phyloP scores from a whole-genome alignment of 2,888 invertebrate species.

The Eurytoma californica region DNA sequence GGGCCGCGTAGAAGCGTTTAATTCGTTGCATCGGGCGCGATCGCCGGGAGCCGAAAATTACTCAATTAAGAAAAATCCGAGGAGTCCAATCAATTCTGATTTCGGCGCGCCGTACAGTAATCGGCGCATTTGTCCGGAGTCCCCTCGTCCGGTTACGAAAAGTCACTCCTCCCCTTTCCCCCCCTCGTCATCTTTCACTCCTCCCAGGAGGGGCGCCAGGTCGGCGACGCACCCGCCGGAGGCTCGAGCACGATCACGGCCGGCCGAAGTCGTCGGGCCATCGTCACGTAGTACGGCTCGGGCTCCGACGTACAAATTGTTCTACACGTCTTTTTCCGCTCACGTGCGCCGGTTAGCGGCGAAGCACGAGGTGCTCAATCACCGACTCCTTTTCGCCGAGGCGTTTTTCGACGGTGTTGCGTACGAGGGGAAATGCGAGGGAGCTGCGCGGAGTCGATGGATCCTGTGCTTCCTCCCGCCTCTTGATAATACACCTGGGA shows the following conservation, averaged over 20 bases:
- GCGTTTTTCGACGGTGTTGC: slow-evolving; percentile 5
- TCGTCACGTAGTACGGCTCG: slow-evolving; percentile 37
- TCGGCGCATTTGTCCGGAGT: not conserved
- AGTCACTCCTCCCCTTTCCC: not conserved
- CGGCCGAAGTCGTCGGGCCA: slow-evolving; percentile 46
- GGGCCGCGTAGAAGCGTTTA: not conserved
- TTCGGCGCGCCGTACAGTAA: slow-evolving; percentile 42
- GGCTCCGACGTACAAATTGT: slow-evolving; percentile 47
- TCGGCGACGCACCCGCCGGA: not conserved
- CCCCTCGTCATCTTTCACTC: not conserved
- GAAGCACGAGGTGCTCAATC: slow-evolving; percentile 55
- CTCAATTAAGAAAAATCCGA: slow-evolving; percentile 43
- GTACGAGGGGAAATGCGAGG: too few species aligned
- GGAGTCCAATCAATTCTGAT: slow-evolving; percentile 49
- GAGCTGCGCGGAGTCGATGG: too few species aligned
- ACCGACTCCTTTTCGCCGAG: slow-evolving; percentile 44
- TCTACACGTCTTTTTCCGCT: slow-evolving; percentile 54
- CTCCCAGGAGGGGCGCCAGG: not conserved
- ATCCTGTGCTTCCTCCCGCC: not conserved
- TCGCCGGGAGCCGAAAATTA: slow-evolving; percentile 12
- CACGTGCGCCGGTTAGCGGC: slow-evolving; percentile 54
- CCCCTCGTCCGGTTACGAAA: slow-evolving; percentile 15
- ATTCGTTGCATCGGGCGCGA: slow-evolving; percentile 4
- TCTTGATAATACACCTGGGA: slow-evolving; percentile 50
- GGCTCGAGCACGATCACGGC: slow-evolving; percentile 39